Evolutionary conservation across 2,113 vertebrate genomes (phyloP).

Genomic region (Poicephalus gulielmi): DNA sequence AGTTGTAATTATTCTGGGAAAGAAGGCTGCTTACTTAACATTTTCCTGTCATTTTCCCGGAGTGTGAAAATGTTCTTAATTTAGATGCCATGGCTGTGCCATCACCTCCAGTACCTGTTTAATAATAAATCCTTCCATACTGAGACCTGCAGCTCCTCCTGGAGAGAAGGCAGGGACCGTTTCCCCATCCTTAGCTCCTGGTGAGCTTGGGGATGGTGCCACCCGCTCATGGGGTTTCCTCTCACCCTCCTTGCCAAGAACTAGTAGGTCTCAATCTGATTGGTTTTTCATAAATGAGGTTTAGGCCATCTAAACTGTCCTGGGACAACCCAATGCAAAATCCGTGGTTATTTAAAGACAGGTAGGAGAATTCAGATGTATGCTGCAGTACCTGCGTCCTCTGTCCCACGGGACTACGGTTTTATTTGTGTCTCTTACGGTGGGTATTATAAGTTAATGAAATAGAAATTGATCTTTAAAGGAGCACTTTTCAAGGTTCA

Average conservation of each 20-base stretch:
- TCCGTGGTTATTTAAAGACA: neutral
- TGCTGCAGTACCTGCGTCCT: neutral
- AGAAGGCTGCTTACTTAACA: neutral
- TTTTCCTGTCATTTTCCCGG: conserved; percentile 9
- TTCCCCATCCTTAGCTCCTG: neutral
- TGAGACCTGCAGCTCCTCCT: neutral
- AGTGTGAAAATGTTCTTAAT: conserved; percentile 51
- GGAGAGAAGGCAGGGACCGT: neutral
- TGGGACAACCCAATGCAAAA: neutral
- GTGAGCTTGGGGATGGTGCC: neutral
- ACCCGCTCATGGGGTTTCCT: rapidly evolving
- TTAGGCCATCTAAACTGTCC: neutral
- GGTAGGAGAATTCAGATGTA: neutral
- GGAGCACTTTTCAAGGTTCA: conserved; percentile 67
- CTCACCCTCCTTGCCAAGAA: neutral
- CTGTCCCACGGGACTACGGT: neutral
- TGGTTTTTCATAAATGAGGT: neutral
- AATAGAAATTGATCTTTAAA: conserved; percentile 68
- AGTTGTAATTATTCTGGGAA: conserved; percentile 8
- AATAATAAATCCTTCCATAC: conserved; percentile 10
- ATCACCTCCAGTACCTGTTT: conserved; percentile 51
- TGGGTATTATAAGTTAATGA: conserved; percentile 67
- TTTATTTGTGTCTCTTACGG: neutral
- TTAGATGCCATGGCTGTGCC: conserved; percentile 6
- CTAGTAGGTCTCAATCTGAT: neutral